Percentiles rank a stretch among this genome's conserved stretches.
Conservation (phyloP, 2,113 vertebrate genomes). For the Lethenteron camtschaticum region DNA sequence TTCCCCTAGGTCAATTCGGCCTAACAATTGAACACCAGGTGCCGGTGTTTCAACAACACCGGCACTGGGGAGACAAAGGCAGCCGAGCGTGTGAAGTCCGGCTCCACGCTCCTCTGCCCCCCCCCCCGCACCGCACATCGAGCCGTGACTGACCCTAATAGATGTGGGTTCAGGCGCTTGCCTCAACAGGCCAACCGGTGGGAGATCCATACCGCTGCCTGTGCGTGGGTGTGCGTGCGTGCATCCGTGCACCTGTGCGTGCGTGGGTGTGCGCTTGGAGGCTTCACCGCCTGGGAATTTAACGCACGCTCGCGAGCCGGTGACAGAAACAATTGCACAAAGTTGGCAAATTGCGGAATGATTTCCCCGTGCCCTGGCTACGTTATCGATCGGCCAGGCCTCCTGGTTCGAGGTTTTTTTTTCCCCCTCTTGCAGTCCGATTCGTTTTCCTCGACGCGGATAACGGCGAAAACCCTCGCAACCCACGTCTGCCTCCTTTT, state of each 20-base stretch:
- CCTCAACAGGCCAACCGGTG: too few species aligned
- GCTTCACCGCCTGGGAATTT: background rate
- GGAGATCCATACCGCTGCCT: background rate
- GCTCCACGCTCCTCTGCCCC: too few species aligned
- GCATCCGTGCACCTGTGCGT: background rate
- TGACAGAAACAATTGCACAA: background rate
- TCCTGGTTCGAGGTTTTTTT: background rate
- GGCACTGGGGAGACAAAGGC: too few species aligned
- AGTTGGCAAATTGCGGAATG: background rate
- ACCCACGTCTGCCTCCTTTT: too few species aligned
- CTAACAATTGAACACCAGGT: too few species aligned
- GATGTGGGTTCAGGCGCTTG: too few species aligned
- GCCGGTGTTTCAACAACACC: too few species aligned
- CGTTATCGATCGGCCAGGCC: background rate
- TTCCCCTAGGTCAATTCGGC: too few species aligned
- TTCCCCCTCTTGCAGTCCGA: background rate
- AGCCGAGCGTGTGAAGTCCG: too few species aligned
- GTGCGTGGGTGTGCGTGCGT: constrained; percentile 1
- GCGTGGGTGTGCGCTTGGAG: background rate
- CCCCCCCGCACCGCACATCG: too few species aligned
- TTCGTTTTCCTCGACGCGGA: background rate
- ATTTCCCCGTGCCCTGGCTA: background rate
- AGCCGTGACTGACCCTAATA: too few species aligned
- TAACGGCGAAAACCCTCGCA: background rate
- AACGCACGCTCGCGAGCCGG: background rate